Base-by-base conservation (phyloP, 2,888 invertebrate genomes). In the Cheilosia impressa region DNA sequence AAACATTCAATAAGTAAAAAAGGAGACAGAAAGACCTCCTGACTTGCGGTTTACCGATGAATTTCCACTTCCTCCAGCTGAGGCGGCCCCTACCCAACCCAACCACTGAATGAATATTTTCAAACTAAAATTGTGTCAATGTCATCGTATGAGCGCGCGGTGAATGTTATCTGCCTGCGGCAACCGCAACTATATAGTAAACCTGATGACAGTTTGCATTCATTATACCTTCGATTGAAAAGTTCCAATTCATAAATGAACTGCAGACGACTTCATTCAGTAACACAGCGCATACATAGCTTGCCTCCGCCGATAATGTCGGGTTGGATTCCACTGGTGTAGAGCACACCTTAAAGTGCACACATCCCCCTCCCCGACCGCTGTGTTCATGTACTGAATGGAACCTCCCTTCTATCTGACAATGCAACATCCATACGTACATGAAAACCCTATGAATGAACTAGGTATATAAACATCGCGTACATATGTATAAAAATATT, bases 401-500 rank as follows among this genome's bases (percentile, higher is more conserved):
- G 45, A n/a, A 47, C 45, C 45, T 47, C 9, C 45, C n/a, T 17
- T 7, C 45, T n/a, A n/a, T 43, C n/a, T 2, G 17, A 47, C 45
- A 47, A 47, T 47, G 45, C 19, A 47, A 19, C 47, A 9, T 47
- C 19, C 19, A 17, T 45, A 17, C 13, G 13, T 47, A 47, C 47
- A 47, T 19, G 22, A 27, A 24, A 53, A 58, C 41, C 58, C 38
- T 38, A 58, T 58, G 58, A 58, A 58, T 58, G 58, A 58, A 9
- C 45, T 45, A 45, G 17, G 45, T 45, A 45, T n/a, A n/a, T n/a
- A n/a, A n/a, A n/a, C 43, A n/a, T 15, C 15, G 5, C 4, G 10
- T 10, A 34, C 2, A 34, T 43, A 17, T 45, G 6, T n/a, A 17
- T 19, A 19, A 10, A 47, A 47, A 45, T 45, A 45, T 45, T 17